Evolutionary conservation across 2,797 vertebrate species (phyloP), one percentile per base, ranked within the genome.

Genomic region (Phrynocephalus guinanensis): DNA sequence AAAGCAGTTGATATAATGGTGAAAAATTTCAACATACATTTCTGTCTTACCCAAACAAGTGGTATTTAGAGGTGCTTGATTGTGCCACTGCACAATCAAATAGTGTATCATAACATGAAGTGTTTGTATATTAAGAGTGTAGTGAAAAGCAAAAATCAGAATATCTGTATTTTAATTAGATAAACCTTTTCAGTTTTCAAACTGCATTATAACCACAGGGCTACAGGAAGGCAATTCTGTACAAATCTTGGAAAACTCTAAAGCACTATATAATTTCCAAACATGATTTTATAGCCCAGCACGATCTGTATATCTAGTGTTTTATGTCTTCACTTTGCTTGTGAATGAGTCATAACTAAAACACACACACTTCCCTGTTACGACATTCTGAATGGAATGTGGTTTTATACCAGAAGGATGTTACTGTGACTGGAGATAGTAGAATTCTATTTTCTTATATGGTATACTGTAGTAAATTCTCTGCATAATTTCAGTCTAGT

Each of bases 281-380:
- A 76, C 24, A 26, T 60, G 38, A 60, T 70, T 50, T 87, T n/a
- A 83, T 3, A 81, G 78, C 67, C 38, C 73, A 79, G 30, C 20
- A 67, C 85, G 60, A 16, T 81, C 33, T 85, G 70, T 85, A 76
- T 44, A 67, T 60, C 30, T 52, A 56, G 66, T 30, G 24, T 60
- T 87, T 66, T 85, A 33, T 76, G 56, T 82, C 15, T 89, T 90
- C 66, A 16, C 89, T 89, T 79, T 67, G 48, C 91, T 93, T 87
- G 81, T 86, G 15, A 88, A 60, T 91, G 83, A 83, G 79, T 92
- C 0, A 1, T 48, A 81, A 26, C 1, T 89, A 66, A 90, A 80
- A 52, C 63, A 67, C 5, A 52, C 20, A 56, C 52, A 18, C 88
- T 88, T 16, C 71, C 48, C 38, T n/a, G 50, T 76, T 84, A 70